A percentile compares a stretch with the other conserved stretches of the same genome.
These are phyloP conservation scores for Gonioctena quinquepunctata DNA, from an alignment of 1,140 invertebrate genomes.

Conservation along the genomic window DNA sequence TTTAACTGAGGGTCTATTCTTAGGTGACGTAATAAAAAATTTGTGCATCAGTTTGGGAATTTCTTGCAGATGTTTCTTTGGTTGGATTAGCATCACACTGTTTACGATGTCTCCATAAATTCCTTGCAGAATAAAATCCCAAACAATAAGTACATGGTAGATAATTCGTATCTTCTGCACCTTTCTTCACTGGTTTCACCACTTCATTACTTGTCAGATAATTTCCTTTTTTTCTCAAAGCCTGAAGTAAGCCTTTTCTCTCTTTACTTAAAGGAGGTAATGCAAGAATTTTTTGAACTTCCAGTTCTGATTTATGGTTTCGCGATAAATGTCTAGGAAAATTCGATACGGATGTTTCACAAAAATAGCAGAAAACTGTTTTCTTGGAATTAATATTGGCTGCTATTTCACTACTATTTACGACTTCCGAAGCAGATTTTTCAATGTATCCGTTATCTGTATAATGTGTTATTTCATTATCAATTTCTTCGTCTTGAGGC, in stretches of 20 bases:
- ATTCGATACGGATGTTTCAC: not conserved
- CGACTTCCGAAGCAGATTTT: too few species aligned
- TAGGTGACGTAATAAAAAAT: not conserved
- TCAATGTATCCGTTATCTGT: too few species aligned
- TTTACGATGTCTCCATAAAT: not conserved
- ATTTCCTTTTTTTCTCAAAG: slow-evolving; percentile 6
- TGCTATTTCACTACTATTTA: too few species aligned
- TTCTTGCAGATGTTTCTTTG: not conserved
- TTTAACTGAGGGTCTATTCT: slow-evolving; percentile 2
- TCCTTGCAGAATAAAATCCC: not conserved
- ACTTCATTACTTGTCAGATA: not conserved
- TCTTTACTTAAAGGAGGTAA: not conserved
- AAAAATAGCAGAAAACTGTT: not conserved
- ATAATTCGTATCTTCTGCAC: not conserved
- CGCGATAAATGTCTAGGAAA: not conserved
- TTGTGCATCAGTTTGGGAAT: not conserved
- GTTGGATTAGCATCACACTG: not conserved
- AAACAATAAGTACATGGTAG: not conserved
- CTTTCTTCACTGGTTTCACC: not conserved
- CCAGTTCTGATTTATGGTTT: not conserved
- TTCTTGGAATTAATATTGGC: too few species aligned
- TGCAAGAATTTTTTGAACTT: slow-evolving; percentile 1
- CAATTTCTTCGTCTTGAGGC: too few species aligned
- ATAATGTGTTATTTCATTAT: too few species aligned
- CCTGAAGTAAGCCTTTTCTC: not conserved